Percentiles rank a stretch among this genome's conserved stretches.
Conservation (phyloP, 2,888 invertebrate genomes). For the Habrosyne pyritoides region DNA sequence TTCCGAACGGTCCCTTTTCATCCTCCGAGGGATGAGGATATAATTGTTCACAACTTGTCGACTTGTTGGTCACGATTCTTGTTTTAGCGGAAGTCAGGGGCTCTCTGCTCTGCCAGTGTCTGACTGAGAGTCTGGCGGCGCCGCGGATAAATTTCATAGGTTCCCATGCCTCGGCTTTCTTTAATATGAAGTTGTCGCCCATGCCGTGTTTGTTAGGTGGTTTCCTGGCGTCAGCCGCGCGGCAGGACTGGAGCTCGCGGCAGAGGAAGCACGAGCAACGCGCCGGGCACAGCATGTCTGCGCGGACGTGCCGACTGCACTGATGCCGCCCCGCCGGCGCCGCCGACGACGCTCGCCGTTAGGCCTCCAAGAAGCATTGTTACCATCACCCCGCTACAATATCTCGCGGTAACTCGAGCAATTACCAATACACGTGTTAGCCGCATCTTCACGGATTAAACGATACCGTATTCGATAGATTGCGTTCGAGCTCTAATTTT, state of each 20-base stretch:
- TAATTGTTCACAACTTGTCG: constrained; percentile 79
- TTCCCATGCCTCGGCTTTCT: constrained; percentile 80
- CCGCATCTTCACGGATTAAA: constrained; percentile 54
- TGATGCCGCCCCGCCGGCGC: constrained; percentile 49
- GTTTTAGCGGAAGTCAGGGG: constrained; percentile 70
- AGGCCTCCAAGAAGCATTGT: constrained; percentile 56
- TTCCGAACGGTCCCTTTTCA: constrained; percentile 63
- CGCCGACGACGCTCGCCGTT: constrained; percentile 46
- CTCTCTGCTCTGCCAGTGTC: constrained; percentile 80
- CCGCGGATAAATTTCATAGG: constrained; percentile 77
- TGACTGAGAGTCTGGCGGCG: constrained; percentile 78
- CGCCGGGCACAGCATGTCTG: constrained; percentile 87
- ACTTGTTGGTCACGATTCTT: constrained; percentile 68
- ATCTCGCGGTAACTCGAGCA: constrained; percentile 38
- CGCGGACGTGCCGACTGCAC: constrained; percentile 72
- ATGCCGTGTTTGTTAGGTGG: constrained; percentile 68
- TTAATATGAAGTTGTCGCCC: constrained; percentile 82
- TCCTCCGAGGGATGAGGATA: constrained; percentile 70
- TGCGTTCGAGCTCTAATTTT: constrained; percentile 16
- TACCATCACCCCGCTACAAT: constrained; percentile 54
- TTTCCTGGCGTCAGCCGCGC: constrained; percentile 77
- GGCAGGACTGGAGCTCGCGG: constrained; percentile 87
- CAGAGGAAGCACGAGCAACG: constrained; percentile 90
- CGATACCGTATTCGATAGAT: constrained; percentile 62
- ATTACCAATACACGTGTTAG: constrained; percentile 51